Base-by-base conservation (phyloP, 37 sponge, comb jelly and placozoan genomes). In the Halichondria panicea region DNA sequence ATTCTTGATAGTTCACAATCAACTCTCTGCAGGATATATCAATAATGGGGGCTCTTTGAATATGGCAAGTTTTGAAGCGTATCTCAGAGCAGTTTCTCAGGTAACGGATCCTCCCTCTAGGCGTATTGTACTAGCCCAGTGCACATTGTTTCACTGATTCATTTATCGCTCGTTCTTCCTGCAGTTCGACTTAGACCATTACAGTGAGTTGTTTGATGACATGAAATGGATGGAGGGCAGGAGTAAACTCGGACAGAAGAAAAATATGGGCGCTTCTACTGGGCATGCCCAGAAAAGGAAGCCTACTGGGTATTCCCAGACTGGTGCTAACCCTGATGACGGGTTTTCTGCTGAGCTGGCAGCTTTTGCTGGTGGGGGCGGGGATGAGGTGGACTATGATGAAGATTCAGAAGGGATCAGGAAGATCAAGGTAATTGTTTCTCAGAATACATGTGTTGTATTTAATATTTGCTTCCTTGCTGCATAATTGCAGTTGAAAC, bases 1-100 rank as follows among this genome's bases (percentile, higher is more conserved):
- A n/a, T n/a, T n/a, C n/a, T n/a, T n/a, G n/a, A n/a, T n/a, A n/a
- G n/a, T n/a, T n/a, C n/a, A n/a, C n/a, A n/a, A n/a, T n/a, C n/a
- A n/a, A n/a, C n/a, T n/a, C n/a, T n/a, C 53, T 36, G 7, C 70
- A 93, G 98, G 91, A 5, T 98, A 98, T 61, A 74, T 98, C 55
- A 89, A 95, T 48, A 74, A 90, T 22, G 78, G 81, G 41, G 99
- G 99, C 19, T 70, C 65, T 19, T 71, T 98, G 54, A 87, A 98
- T 73, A 80, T 95, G 91, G 59, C 69, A n/a, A 64, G 88, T 11
- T 90, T 95, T 70, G 91, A 89, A 46, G 77, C 73, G 4, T 95
- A 82, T 62, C 70, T 98, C 8, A 61, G 66, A 43, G 77, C 87
- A 27, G 74, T 98, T 11, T 81, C 93, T 38, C 71, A 92, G 83